Evolutionary conservation across 2,888 invertebrate genomes (phyloP), one percentile per base, ranked within the genome.

Genomic region (Agrotis puta): DNA sequence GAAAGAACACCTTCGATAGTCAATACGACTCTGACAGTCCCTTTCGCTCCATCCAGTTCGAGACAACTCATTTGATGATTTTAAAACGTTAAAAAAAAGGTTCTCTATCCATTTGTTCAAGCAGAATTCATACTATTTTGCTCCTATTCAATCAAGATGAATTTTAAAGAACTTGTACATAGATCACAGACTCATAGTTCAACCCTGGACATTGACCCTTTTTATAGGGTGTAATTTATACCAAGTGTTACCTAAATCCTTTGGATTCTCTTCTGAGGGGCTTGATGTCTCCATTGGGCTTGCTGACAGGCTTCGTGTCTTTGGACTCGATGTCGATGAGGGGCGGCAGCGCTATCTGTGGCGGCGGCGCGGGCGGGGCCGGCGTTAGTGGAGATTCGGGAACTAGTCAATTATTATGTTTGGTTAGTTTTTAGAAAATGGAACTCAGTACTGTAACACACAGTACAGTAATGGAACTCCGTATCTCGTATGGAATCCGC

Each of bases 241-340:
- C 4, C 33, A 33, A 33, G 33, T 33, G 9, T 78, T 96, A 88
- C 97, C 97, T 90, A 85, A 94, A 94, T 73, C 91, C 93, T 87
- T 94, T 94, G 47, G 87, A 89, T 77, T 93, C 88, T 95, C 96
- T 92, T 84, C 96, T 94, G 54, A 94, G 89, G 77, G 88, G 87
- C 91, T 93, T 96, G 59, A 83, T 71, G 56, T 94, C 93, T 2
- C 94, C 95, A 71, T 94, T 95, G 70, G 83, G 74, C 75, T 88
- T 88, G 70, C 76, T 70, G 57, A n/a, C 18, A 0, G 67, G 62
- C 63, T 80, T 77, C 48, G 66, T 65, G 14, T 88, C 84, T 58
- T 85, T 85, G 27, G 86, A 68, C 45, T 88, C 84, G 64, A 82
- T 61, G 56, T 87, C 86, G 63, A 85, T 81, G 20, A 87, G 86